A percentile compares a stretch with the other conserved stretches of the same genome.
Conservation (phyloP, 2,888 invertebrate species). For the Cheilosia impressa region DNA sequence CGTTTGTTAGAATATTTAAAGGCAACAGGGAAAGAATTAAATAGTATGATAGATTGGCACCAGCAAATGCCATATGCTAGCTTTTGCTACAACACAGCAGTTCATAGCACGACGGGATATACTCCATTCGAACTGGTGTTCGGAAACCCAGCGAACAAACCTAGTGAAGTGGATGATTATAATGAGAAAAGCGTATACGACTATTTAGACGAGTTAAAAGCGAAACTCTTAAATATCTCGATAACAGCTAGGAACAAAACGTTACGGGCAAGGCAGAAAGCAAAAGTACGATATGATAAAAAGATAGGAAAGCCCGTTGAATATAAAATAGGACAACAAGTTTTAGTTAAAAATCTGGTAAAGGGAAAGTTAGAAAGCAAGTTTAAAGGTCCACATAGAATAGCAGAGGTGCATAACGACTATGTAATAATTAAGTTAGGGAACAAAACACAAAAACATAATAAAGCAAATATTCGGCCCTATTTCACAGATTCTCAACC, state of each 20-base stretch:
- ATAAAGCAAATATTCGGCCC: too few species aligned
- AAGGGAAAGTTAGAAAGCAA: slow-evolving; percentile 23
- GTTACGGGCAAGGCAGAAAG: slow-evolving; percentile 14
- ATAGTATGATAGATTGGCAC: slow-evolving; percentile 21
- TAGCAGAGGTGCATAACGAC: background rate
- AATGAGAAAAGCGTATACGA: slow-evolving; percentile 20
- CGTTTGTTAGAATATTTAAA: slow-evolving; percentile 48
- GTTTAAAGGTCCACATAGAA: slow-evolving; percentile 25
- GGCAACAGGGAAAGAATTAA: slow-evolving; percentile 27
- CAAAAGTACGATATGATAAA: slow-evolving; percentile 43
- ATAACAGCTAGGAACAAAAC: slow-evolving; percentile 25
- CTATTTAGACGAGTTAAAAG: slow-evolving; percentile 34
- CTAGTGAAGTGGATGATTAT: slow-evolving; percentile 9
- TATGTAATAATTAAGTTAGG: slow-evolving; percentile 3
- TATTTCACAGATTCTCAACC: background rate
- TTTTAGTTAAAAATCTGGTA: slow-evolving; percentile 32
- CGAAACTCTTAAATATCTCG: slow-evolving; percentile 21
- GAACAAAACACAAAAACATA: too few species aligned
- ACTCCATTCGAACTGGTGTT: slow-evolving; percentile 36
- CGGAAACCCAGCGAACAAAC: slow-evolving; percentile 19
- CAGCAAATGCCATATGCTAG: slow-evolving; percentile 36
- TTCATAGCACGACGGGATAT: slow-evolving; percentile 33
- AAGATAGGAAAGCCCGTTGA: slow-evolving; percentile 24
- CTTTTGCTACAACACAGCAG: slow-evolving; percentile 41
- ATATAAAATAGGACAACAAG: slow-evolving; percentile 37